Evolutionary conservation across 1,140 invertebrate species (phyloP).

Genomic region (Himalopsyche phryganea): DNA sequence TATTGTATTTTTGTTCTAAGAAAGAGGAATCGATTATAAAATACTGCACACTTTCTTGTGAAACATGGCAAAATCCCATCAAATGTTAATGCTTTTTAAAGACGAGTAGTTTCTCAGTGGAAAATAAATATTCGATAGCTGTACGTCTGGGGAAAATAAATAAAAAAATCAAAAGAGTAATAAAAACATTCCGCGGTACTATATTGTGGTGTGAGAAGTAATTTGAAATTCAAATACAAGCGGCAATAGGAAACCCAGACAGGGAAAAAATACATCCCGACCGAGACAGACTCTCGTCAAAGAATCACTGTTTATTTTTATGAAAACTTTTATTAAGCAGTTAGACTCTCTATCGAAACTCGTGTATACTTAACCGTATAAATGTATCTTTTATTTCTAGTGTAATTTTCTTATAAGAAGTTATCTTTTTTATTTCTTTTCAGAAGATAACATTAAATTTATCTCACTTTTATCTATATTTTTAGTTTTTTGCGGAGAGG

Average conservation of each 20-base stretch:
- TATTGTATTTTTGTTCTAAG: no score
- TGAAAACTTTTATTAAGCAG: constrained; percentile 14
- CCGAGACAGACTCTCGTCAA: constrained; percentile 19
- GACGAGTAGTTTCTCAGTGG: constrained; percentile 8
- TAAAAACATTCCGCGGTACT: constrained; percentile 29
- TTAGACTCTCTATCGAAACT: no score
- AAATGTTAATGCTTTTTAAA: not conserved
- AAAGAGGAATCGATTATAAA: no score
- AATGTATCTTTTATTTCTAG: no score
- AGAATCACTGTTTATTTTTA: constrained; percentile 26
- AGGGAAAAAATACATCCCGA: constrained; percentile 22
- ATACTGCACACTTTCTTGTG: no score
- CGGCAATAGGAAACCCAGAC: constrained; percentile 32
- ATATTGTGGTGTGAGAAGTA: constrained; percentile 27
- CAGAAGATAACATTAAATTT: no score
- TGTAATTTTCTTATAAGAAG: no score
- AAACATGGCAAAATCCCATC: no score
- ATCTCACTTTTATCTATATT: no score
- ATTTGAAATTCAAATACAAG: constrained; percentile 34
- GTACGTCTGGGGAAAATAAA: constrained; percentile 13
- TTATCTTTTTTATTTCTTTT: no score
- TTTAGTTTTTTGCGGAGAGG: no score
- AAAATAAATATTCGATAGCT: constrained; percentile 24
- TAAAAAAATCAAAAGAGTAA: constrained; percentile 29
- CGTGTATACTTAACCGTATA: no score